Evolutionary conservation across 2,888 invertebrate species (phyloP).

Genomic region (Laspeyria flexula): DNA sequence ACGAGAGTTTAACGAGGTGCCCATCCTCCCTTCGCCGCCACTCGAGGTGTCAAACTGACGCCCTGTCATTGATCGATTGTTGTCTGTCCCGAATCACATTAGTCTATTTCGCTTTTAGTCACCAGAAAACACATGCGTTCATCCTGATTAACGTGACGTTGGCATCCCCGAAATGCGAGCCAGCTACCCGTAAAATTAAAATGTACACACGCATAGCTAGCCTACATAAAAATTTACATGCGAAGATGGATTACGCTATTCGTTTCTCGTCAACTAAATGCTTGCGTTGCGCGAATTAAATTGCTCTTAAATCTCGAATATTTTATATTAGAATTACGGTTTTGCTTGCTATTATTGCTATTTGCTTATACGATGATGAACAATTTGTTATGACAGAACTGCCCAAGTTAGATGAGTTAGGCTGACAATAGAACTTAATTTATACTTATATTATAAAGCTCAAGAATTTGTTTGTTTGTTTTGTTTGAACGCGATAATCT

Average conservation of each 20-base stretch:
- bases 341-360: no score
- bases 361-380: no score
- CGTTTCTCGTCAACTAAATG: slow-evolving; percentile 32
- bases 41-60: slow-evolving; percentile 60
- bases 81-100: slow-evolving; percentile 41
- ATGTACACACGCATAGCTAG: slow-evolving; percentile 48
- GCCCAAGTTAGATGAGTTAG: no score
- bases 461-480: no score
- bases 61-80: slow-evolving; percentile 70
- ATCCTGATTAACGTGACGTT: slow-evolving; percentile 52
- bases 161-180: slow-evolving; percentile 40
- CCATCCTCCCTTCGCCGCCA: slow-evolving; percentile 21
- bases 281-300: neutral
- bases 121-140: slow-evolving; percentile 44
- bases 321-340: neutral
- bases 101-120: slow-evolving; percentile 41
- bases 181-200: slow-evolving; percentile 67
- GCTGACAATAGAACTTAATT: no score
- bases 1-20: slow-evolving; percentile 32
- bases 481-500: no score
- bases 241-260: slow-evolving; percentile 14
- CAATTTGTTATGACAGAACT: no score
- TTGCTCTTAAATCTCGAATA: neutral
- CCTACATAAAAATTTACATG: slow-evolving; percentile 3
- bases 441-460: no score